Evolutionary conservation across 2,888 invertebrate species (phyloP), one percentile per base, ranked within the genome.

Genomic region (Ischnura elegans): DNA sequence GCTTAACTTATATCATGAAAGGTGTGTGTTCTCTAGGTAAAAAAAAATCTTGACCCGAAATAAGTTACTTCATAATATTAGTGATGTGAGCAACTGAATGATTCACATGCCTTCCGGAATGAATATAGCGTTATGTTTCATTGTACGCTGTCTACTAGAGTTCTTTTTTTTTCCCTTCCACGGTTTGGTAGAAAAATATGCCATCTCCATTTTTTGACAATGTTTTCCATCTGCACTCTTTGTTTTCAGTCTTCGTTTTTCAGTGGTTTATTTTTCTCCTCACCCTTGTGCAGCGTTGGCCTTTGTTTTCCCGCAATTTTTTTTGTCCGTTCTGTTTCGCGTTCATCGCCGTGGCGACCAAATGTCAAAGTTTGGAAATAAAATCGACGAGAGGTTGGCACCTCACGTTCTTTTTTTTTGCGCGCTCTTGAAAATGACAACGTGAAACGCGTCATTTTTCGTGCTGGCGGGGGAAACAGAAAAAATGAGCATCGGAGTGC

Each of bases 351-450:
- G 36, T n/a, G 10, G 76, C 36, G 76, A 29, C 76, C 13, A 36
- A 76, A n/a, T 76, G 76, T 76, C 76, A 76, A 76, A 76, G 36
- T 36, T 76, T 76, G 36, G 13, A 36, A 76, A 76, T 76, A 76
- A 76, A 76, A 76, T 76, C 6, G 13, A 76, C 29, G 76, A 36
- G 76, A 36, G 76, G 13, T 76, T 76, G 76, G 36, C 76, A 76
- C 76, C 36, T 36, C 76, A 16, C 76, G 76, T 76, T 36, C 29
- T 76, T 76, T 76, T 76, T 76, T 36, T 16, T 8, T 25, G 29
- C 36, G n/a, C n/a, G n/a, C n/a, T 76, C 76, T 76, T 76, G 36
- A 76, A 76, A 76, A 76, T 76, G 76, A 36, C 66, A 66, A 66
- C 76, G 76, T 76, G 76, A n/a, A n/a, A 29, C 13, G 36, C 10